Base-by-base conservation (phyloP, 2,113 vertebrate genomes). In the Salminus brasiliensis region DNA sequence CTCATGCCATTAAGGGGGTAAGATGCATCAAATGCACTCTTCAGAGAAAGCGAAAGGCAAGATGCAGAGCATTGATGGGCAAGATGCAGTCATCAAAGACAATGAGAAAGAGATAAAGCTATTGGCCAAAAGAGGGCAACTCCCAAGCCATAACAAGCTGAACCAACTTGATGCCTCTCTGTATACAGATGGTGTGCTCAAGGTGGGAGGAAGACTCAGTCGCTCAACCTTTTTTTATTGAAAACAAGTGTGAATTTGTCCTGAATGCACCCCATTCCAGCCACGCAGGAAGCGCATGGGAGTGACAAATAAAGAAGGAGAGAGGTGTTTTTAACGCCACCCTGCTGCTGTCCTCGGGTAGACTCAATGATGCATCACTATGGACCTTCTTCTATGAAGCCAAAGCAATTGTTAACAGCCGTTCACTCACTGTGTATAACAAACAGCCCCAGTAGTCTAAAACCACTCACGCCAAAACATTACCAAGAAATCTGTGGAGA, bases 401-500 rank as follows among this genome's bases (percentile, higher is more conserved):
- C 23, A 83, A 81, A 65, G 57, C 41, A n/a, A n/a, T n/a, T n/a
- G n/a, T 81, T 2, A 81, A 85, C n/a, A 76, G 59, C 39, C 57
- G 65, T 13, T 65, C 83, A 30, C 79, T 79, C 34, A 53, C 83
- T 21, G 66, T 21, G 9, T 23, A 82, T 23, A 45, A 63, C 52
- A n/a, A n/a, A n/a, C 7, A 63, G 75, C 8, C 83, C 79, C 1
- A 79, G 47, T 0, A 69, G 70, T 5, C 3, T 73, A 43, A n/a
- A 75, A 34, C 47, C 84, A 43, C 80, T 87, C 6, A 83, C 79
- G 0, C 81, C 78, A 21, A 72, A 87, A 16, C 76, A 84, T 63
- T 73, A 25, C 45, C 13, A 69, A 1, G 12, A 67, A 8, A 11
- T 69, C 39, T 16, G 23, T 47, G 43, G 12, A 47, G 43, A 13